Evolutionary conservation across 2,113 vertebrate species (phyloP).

Genomic region (Rhynchomys soricoides): DNA sequence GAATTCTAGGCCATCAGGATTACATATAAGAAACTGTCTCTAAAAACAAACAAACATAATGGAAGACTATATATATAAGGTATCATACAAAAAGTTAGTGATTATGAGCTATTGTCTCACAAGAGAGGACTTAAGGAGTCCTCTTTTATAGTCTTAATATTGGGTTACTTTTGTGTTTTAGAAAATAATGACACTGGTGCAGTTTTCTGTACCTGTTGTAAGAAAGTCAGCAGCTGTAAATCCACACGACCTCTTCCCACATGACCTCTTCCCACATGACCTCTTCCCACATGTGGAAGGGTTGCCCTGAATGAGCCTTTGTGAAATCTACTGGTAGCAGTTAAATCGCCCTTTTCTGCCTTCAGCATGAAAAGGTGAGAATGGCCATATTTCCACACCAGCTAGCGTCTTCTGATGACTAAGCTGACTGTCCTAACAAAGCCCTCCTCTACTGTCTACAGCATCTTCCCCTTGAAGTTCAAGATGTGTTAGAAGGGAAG

Average conservation of each 20-base stretch:
- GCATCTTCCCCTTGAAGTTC: not conserved
- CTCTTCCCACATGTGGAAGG: not conserved
- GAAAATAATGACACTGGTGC: constrained; percentile 50
- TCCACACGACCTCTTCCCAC: too few relatives aligned
- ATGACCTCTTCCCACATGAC: not conserved
- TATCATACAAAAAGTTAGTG: constrained; percentile 29
- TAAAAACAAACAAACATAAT: not conserved
- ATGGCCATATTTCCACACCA: not conserved
- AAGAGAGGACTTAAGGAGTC: not conserved
- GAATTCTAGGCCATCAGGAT: not conserved
- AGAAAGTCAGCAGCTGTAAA: constrained; percentile 34
- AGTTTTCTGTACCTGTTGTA: constrained; percentile 49
- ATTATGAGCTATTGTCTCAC: constrained; percentile 11
- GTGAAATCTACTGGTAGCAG: not conserved
- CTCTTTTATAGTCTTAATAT: constrained; percentile 18
- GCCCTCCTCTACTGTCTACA: not conserved
- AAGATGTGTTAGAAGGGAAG: not conserved
- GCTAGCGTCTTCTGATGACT: not conserved
- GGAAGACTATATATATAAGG: not conserved
- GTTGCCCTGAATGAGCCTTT: not conserved
- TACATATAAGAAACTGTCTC: not conserved
- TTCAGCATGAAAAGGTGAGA: not conserved
- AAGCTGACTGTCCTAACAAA: not conserved
- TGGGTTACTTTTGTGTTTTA: constrained; percentile 35
- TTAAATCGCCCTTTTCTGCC: not conserved